A percentile compares a stretch with the other conserved stretches of the same genome.
Evolutionary conservation across 2,797 vertebrate species (phyloP).

Genomic region (Enteromius paludinosus): DNA sequence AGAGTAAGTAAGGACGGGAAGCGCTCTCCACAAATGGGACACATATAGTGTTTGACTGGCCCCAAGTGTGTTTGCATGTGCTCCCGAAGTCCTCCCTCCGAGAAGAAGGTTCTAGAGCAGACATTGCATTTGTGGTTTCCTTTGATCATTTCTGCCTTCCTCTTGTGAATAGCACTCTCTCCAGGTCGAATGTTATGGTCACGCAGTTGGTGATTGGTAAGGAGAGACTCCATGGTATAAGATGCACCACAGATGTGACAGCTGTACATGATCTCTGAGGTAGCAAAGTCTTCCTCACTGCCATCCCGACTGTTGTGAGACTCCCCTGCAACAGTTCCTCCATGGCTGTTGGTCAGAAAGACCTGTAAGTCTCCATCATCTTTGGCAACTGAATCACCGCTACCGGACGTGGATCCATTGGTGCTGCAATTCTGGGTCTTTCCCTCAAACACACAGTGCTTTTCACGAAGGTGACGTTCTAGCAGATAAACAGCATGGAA

Average conservation of each 20-base stretch:
- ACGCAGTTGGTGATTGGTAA: constrained; percentile 96
- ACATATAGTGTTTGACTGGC: constrained; percentile 99
- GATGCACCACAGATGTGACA: constrained; percentile 98
- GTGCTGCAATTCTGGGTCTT: constrained; percentile 92
- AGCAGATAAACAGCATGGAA: constrained; percentile 95
- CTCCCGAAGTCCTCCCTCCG: constrained; percentile 93
- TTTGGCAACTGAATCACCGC: constrained; percentile 86
- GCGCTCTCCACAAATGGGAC: constrained; percentile 96
- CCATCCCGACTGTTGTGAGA: constrained; percentile 93
- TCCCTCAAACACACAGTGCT: constrained; percentile 95
- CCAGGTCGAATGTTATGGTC: constrained; percentile 98
- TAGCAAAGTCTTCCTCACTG: constrained; percentile 95
- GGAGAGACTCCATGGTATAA: constrained; percentile 97
- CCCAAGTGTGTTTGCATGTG: constrained; percentile 99
- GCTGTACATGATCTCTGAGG: constrained; percentile 93
- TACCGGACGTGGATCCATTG: constrained; percentile 83
- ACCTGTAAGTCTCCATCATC: constrained; percentile 92
- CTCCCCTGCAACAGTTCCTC: constrained; percentile 69
- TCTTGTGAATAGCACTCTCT: constrained; percentile 94
- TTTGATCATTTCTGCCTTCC: constrained; percentile 97
- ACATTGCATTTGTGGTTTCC: constrained; percentile 99
- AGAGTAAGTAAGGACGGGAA: constrained; percentile 97
- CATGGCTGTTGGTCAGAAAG: constrained; percentile 90
- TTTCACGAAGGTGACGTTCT: constrained; percentile 96
- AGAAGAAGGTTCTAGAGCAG: constrained; percentile 98